phyloP scores from a whole-genome alignment of 2,113 vertebrate genomes.

The Verasper variegatus region DNA sequence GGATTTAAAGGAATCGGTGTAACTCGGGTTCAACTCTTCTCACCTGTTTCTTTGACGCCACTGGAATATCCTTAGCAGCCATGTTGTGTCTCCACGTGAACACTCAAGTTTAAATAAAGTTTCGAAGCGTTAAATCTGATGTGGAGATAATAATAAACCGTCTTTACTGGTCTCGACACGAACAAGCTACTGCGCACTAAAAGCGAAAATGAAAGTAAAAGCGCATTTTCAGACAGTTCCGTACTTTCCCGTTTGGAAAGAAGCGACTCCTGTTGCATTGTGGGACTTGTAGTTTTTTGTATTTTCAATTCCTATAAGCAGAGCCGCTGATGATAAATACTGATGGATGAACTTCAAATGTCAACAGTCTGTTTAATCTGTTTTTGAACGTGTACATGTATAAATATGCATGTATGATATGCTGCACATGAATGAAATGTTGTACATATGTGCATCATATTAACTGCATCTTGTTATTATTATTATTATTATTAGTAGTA shows the following conservation, averaged over 20 bases:
- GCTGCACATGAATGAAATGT: too few species aligned
- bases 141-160: neutral
- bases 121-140: neutral
- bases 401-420: too few species aligned
- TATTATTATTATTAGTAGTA: too few species aligned
- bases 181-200: constrained; percentile 69
- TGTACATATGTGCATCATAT: neutral
- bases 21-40: neutral
- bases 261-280: constrained; percentile 34
- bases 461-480: neutral
- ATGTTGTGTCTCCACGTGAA: constrained; percentile 54
- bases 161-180: neutral
- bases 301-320: neutral
- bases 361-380: too few species aligned
- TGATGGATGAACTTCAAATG: neutral
- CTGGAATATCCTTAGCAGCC: constrained; percentile 71
- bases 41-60: constrained; percentile 82
- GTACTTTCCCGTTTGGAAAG: constrained; percentile 47
- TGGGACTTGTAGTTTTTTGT: constrained; percentile 66
- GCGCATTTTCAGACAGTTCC: constrained; percentile 36
- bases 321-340: neutral
- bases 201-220: constrained; percentile 83
- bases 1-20: too few species aligned
- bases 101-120: neutral
- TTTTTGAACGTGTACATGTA: neutral